Evolutionary conservation across 2,888 invertebrate species (phyloP).

Genomic region (Acrobeloides nanus): DNA sequence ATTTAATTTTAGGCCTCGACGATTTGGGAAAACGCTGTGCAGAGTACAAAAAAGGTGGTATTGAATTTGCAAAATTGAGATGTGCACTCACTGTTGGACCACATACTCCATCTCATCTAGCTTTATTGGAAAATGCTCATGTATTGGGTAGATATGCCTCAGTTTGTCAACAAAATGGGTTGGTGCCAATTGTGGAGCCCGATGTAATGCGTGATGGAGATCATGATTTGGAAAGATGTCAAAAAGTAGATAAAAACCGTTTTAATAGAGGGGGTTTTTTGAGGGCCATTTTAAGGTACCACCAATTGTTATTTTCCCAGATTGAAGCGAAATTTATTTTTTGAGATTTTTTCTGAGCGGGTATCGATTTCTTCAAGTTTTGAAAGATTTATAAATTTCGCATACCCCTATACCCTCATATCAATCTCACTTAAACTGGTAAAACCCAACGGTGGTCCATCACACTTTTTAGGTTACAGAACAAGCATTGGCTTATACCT

Average conservation of each 20-base stretch:
- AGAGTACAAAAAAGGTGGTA: slow-evolving; percentile 56
- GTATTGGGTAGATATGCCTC: slow-evolving; percentile 55
- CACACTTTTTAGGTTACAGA: slow-evolving; percentile 71
- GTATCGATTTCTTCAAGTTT: no score
- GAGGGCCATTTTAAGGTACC: no score
- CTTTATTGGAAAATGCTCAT: slow-evolving; percentile 56
- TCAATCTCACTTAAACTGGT: no score
- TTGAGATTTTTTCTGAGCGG: no score
- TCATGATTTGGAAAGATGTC: slow-evolving; percentile 65
- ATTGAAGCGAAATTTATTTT: no score
- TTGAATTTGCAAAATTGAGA: slow-evolving; percentile 57
- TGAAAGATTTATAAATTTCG: no score
- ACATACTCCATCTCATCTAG: slow-evolving; percentile 54
- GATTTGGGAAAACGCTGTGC: slow-evolving; percentile 53
- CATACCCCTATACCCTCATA: no score
- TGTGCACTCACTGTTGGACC: slow-evolving; percentile 56
- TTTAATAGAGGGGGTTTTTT: no score
- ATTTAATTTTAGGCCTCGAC: no score
- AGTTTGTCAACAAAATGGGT: slow-evolving; percentile 65
- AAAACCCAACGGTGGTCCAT: no score
- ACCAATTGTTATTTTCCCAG: no score
- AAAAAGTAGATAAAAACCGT: no score
- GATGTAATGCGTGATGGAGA: slow-evolving; percentile 96
- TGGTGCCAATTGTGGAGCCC: slow-evolving; percentile 98
- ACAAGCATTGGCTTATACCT: slow-evolving; percentile 82